A percentile compares a stretch with the other conserved stretches of the same genome.
Conservation (phyloP, 2,797 vertebrate species). For the Dallia pectoralis region DNA sequence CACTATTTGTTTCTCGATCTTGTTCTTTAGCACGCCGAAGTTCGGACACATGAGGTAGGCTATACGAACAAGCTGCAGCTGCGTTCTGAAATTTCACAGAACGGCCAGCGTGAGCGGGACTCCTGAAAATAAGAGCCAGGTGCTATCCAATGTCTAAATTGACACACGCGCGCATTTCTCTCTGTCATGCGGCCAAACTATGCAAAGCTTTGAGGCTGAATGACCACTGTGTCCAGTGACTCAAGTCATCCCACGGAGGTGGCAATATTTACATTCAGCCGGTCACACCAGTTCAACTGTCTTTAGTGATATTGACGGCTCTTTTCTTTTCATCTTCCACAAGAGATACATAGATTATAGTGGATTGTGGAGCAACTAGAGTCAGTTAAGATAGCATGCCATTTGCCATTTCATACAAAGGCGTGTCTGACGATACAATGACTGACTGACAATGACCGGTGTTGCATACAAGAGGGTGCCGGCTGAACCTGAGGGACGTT, state of each 20-base stretch:
- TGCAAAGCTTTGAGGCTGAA: slow-evolving; percentile 9
- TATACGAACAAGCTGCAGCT: not conserved
- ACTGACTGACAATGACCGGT: not conserved
- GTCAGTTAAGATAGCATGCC: not conserved
- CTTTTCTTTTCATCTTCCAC: not conserved
- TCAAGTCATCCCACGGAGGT: not conserved
- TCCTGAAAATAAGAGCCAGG: not conserved
- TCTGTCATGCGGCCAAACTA: slow-evolving; percentile 4
- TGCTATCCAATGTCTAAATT: not conserved
- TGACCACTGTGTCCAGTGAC: not conserved
- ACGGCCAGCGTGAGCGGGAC: not conserved
- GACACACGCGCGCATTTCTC: not conserved
- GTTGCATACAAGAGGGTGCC: slow-evolving; percentile 10
- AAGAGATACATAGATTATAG: not conserved
- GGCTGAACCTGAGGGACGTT: not conserved
- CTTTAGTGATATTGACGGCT: not conserved
- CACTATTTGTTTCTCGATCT: not conserved
- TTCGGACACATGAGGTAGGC: not conserved
- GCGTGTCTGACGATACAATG: not conserved
- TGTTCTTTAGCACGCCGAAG: not conserved
- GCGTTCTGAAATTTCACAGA: not conserved
- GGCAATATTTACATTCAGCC: not conserved
- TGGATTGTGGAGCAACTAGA: not conserved
- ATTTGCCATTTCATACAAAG: not conserved
- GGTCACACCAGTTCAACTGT: not conserved